Base-by-base conservation (phyloP, 2,888 invertebrate genomes). In the Eupeodes latifasciatus region DNA sequence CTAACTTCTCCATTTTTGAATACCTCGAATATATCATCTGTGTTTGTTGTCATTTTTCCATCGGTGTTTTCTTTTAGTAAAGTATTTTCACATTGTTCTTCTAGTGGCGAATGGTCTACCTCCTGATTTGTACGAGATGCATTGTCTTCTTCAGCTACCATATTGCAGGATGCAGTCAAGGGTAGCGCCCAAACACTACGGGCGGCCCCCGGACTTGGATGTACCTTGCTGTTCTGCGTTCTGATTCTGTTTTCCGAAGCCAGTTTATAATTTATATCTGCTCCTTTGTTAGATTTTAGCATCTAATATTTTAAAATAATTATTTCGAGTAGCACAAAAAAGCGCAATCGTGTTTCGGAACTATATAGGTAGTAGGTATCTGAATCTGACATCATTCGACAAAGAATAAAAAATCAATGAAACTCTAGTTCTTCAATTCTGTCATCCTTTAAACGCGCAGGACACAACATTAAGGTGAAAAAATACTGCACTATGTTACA, bases 141-240 rank as follows among this genome's bases (percentile, higher is more conserved):
- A 89, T 94, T 92, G 84, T 95, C 96, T 90, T 95, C 94, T 90
- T 96, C 96, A 5, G 96, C 96, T 84, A 96, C 96, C 96, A 96
- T 96, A 91, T 96, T 96, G 94, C 96, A 96, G 90, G 96, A 96
- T 93, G 96, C 96, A 94, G 96, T 96, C 94, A 95, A 95, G 94
- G 96, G 96, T 95, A 97, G 95, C 94, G 97, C 97, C 97, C 97
- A 97, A 93, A 97, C 97, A 94, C 97, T 97, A 93, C 97, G 97
- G 94, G 97, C 97, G 94, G 97, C 96, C 95, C 97, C 97, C 94
- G 97, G 97, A 94, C 97, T 97, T 89, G 97, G 97, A 93, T 96
- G 96, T 94, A 96, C 96, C 94, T 96, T 94, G 90, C 93, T 93
- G 91, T 92, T 92, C 92, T 93, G 92, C 92, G 93, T 93, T 91